phyloP scores from a whole-genome alignment of 2,888 invertebrate genomes.

The Ormia ochracea region DNA sequence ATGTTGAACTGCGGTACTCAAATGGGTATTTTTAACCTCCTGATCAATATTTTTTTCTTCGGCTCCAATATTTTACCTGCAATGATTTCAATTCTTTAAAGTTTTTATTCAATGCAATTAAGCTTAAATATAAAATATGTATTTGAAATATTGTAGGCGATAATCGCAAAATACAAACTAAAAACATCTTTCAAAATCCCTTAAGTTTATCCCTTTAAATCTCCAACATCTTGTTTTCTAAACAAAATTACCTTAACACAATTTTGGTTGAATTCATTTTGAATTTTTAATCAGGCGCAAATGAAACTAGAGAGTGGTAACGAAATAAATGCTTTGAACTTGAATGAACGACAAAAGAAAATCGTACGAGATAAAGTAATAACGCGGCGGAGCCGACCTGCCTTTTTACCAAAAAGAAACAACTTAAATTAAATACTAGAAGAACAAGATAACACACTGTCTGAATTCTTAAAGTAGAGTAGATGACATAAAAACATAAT shows the following conservation, averaged over 20 bases:
- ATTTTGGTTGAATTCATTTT: constrained; percentile 69
- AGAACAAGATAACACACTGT: neutral
- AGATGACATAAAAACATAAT: constrained; percentile 11
- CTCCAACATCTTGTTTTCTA: neutral
- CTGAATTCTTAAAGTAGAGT: neutral
- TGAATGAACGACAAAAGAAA: neutral
- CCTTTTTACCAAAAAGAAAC: too few species aligned
- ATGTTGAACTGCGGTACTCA: too few species aligned
- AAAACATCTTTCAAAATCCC: neutral
- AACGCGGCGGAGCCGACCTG: neutral
- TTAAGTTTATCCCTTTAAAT: neutral
- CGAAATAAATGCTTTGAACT: constrained; percentile 9
- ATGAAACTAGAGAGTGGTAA: constrained; percentile 65
- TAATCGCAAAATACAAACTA: neutral
- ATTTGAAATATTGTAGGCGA: too few species aligned
- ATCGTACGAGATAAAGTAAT: neutral
- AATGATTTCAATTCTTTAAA: too few species aligned
- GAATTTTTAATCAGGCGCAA: constrained; percentile 72
- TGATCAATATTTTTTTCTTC: too few species aligned
- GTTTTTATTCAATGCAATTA: neutral
- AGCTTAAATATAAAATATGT: neutral
- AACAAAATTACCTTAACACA: neutral
- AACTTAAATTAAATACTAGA: neutral
- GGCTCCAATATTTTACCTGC: too few species aligned
- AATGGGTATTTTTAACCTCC: too few species aligned